A percentile compares a stretch with the other conserved stretches of the same genome.
Conservation (phyloP, 2,888 invertebrate species). For the Plemyria rubiginata region DNA sequence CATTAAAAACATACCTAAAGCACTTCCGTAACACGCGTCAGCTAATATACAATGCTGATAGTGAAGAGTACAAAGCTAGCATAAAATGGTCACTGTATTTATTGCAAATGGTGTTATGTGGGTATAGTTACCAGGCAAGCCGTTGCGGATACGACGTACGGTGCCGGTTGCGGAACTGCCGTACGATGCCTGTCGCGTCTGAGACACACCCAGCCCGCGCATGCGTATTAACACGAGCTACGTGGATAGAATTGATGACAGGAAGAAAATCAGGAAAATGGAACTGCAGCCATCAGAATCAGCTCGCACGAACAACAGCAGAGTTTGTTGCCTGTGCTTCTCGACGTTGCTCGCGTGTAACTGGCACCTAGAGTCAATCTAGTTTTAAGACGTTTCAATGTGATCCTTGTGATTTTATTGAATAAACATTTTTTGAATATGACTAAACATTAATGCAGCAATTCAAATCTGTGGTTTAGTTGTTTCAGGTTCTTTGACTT, state of each 20-base stretch:
- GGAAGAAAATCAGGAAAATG: background rate
- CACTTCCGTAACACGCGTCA: background rate
- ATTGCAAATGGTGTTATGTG: constrained; percentile 9
- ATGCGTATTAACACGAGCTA: constrained; percentile 56
- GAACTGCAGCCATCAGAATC: constrained; percentile 5
- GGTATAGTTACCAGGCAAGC: constrained; percentile 42
- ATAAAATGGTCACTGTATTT: constrained; percentile 10
- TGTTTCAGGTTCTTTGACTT: too few species aligned
- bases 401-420: too few species aligned
- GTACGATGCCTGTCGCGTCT: constrained; percentile 63
- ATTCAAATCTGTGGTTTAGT: too few species aligned
- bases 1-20: background rate
- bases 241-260: constrained; percentile 4
- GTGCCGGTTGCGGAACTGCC: constrained; percentile 71
- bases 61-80: background rate
- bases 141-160: constrained; percentile 49
- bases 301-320: background rate
- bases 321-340: too few species aligned
- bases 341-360: too few species aligned
- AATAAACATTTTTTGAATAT: too few species aligned
- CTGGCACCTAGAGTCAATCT: too few species aligned
- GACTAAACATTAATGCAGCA: background rate
- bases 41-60: background rate
- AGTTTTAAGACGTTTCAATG: too few species aligned
- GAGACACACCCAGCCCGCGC: constrained; percentile 80